Evolutionary conservation across 2,797 vertebrate species (phyloP), one percentile per base, ranked within the genome.

Genomic region (Hozukius guyotensis): DNA sequence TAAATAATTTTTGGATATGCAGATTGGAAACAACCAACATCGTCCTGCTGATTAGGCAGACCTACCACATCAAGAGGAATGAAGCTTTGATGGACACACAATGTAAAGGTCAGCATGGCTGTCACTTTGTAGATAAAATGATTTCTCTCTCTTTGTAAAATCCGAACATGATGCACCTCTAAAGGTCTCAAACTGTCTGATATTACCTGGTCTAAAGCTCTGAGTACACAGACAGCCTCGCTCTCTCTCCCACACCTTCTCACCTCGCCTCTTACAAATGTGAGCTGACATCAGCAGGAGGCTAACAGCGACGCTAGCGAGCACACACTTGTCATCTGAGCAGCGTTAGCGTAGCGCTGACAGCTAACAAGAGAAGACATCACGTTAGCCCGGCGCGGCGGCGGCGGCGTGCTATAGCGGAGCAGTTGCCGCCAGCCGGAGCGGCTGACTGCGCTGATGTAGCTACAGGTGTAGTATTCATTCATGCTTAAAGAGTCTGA

Each of bases 321-420:
- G 76, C 85, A 34, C 80, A 59, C 71, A 2, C 82, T n/a, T 76
- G 86, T 87, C 87, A 87, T 61, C 70, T 2, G 66, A 42, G 46
- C 75, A 6, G 71, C 6, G 53, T 72, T 78, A 73, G 86, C 81
- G 0, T 36, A 24, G 77, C 46, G 0, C 2, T 91, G 92, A 92
- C 86, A 77, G 83, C 85, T 91, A 91, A 94, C 87, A 70, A 86
- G 93, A 89, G 86, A 85, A 93, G 92, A 93, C 93, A 85, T 88
- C 85, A 74, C 85, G 80, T 90, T 86, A 89, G 80, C 72, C 72
- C 20, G 22, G 59, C 16, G 68, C 72, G 2, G 38, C 38, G 2
- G 29, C 29, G 38, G 38, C 38, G 6, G 81, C 65, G 8, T 6
- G 78, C 75, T 75, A 46, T 46, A 61, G 75, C 84, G 5, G 74